Evolutionary conservation across 2,888 invertebrate genomes (phyloP), one percentile per base, ranked within the genome.

Genomic region (Pandemis cinnamomeana): DNA sequence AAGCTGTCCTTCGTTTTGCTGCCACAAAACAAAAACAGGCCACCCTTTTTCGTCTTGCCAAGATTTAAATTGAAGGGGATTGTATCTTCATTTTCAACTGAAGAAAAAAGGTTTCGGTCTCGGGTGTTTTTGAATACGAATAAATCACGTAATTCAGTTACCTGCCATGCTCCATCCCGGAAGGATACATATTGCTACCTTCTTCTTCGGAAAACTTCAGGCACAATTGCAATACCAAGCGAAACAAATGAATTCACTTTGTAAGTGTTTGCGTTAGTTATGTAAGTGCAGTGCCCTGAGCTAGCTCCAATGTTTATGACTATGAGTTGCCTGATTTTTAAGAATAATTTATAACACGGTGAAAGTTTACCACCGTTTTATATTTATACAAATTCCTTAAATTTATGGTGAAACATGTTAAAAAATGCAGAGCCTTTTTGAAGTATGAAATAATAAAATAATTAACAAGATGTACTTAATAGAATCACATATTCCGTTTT

Each of bases 121-220:
- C 48, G 13, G 36, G 55, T 44, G 62, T 58, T 69, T 69, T 69
- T 64, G 68, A 62, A 69, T 69, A 69, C 42, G 58, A 42, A 72
- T 72, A 64, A 69, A 69, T 72, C 69, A 69, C 48, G 58, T 69
- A 68, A 72, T 72, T 69, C 72, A 64, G 55, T 72, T 69, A 70
- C 67, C 70, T 70, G 53, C 61, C 72, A 46, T 55, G 60, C 60
- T 42, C 58, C 36, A 58, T 60, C 36, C 55, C 11, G 61, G 61
- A 62, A 13, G 61, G 7, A 68, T 58, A 44, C n/a, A 46, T 64
- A 64, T 64, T 58, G 46, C 15, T 67, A 15, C 15, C 41, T 64
- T 72, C 46, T 48, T 48, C 20, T 41, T 60, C 27, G 13, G 42
- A 60, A 61, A 63, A 68, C 53, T 20, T 53, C 36, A 55, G 55